Evolutionary conservation across 2,113 vertebrate species (phyloP).

Genomic region (Stigmatopora nigra): DNA sequence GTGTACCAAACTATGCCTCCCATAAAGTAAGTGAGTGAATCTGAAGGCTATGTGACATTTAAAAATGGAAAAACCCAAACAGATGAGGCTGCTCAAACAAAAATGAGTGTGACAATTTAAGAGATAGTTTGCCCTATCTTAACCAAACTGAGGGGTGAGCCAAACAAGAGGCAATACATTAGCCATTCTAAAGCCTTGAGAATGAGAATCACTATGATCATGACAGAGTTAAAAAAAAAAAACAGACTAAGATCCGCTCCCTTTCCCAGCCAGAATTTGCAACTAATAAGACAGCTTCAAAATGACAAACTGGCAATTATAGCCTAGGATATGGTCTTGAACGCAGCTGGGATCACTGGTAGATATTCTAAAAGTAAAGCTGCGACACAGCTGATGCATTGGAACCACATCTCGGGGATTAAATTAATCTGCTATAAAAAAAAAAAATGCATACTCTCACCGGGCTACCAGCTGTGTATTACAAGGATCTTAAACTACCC

Average conservation of each 20-base stretch:
- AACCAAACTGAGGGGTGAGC: neutral
- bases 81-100: neutral
- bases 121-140: neutral
- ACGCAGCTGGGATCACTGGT: conserved; percentile 18
- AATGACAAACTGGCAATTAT: conserved; percentile 35
- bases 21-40: neutral
- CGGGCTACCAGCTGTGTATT: conserved; percentile 21
- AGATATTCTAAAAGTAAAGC: conserved; percentile 31
- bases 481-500: conserved; percentile 35
- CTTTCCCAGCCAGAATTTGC: neutral
- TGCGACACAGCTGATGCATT: conserved; percentile 30
- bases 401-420: conserved; percentile 45
- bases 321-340: conserved; percentile 9
- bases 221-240: neutral
- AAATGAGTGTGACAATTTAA: neutral
- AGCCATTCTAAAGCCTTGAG: neutral
- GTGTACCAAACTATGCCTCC: too few relatives aligned
- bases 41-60: neutral
- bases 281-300: conserved; percentile 15
- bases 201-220: neutral
- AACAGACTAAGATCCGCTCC: neutral
- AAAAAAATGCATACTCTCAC: conserved; percentile 45
- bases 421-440: conserved; percentile 44
- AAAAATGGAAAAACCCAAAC: neutral
- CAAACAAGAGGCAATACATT: neutral